Evolutionary conservation across 2,797 vertebrate species (phyloP).

Genomic region (Aselliscus stoliczkanus): DNA sequence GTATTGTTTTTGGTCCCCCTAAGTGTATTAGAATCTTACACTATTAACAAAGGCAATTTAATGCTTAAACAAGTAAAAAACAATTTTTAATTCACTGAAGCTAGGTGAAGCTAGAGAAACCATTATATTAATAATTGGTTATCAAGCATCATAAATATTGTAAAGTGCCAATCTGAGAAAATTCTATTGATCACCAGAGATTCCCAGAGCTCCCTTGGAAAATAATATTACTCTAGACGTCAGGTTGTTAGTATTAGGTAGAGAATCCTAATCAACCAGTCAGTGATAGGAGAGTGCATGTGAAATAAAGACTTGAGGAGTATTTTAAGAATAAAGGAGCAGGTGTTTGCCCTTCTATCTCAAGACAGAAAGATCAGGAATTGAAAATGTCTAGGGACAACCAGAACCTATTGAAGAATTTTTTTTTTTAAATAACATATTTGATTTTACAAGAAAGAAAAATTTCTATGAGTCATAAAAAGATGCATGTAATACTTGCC

Average conservation of each 20-base stretch:
- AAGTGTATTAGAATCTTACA: neutral
- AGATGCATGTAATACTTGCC: neutral
- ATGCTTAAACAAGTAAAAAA: no score
- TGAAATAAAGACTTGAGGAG: neutral
- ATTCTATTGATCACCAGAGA: neutral
- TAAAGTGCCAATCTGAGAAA: neutral
- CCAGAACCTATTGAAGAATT: neutral
- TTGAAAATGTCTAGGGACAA: neutral
- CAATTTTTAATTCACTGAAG: neutral
- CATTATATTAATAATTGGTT: neutral
- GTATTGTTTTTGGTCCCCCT: neutral
- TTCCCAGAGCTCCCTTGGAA: neutral
- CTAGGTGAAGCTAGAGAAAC: neutral
- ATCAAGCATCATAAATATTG: neutral
- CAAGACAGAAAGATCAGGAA: neutral
- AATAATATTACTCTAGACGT: neutral
- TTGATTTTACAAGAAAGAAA: constrained; percentile 6
- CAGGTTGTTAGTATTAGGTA: neutral
- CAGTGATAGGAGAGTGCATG: no score
- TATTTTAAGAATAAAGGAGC: neutral
- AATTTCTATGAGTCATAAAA: neutral
- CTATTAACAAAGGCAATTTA: neutral
- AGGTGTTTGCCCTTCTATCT: neutral
- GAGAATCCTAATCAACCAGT: neutral
- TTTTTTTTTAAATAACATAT: neutral